Conservation (phyloP, 2,797 vertebrate genomes). For the Cuculus canorus region DNA sequence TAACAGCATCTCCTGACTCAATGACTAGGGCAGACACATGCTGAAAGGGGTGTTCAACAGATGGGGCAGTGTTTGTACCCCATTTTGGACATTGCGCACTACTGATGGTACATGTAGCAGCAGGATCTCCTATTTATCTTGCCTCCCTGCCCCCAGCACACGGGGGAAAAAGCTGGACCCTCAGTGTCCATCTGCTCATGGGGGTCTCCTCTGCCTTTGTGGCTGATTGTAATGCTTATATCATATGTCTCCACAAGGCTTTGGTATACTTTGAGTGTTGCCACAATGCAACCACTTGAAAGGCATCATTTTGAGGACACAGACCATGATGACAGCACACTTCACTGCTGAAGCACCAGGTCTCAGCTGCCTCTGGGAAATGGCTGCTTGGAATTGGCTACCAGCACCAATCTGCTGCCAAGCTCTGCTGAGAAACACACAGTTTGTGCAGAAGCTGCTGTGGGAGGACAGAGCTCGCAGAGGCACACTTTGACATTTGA, state of each 20-base stretch:
- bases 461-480: background rate
- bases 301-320: background rate
- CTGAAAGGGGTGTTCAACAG: background rate
- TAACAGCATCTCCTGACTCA: background rate
- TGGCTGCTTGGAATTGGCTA: background rate
- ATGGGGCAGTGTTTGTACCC: background rate
- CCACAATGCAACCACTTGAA: background rate
- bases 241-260: background rate
- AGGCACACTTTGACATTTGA: constrained; percentile 33
- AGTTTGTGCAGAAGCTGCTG: background rate
- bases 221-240: background rate
- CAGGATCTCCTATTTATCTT: background rate
- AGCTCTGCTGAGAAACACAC: background rate
- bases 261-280: background rate
- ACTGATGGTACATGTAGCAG: background rate
- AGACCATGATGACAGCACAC: background rate
- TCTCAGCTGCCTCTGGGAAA: background rate
- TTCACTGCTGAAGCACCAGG: background rate
- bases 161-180: background rate
- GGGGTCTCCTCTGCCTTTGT: background rate
- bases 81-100: background rate
- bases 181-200: background rate
- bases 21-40: background rate
- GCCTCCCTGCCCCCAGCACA: background rate
- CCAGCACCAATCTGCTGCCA: background rate